Conservation (phyloP, 2,888 invertebrate species). For the Helicoverpa assulta region DNA sequence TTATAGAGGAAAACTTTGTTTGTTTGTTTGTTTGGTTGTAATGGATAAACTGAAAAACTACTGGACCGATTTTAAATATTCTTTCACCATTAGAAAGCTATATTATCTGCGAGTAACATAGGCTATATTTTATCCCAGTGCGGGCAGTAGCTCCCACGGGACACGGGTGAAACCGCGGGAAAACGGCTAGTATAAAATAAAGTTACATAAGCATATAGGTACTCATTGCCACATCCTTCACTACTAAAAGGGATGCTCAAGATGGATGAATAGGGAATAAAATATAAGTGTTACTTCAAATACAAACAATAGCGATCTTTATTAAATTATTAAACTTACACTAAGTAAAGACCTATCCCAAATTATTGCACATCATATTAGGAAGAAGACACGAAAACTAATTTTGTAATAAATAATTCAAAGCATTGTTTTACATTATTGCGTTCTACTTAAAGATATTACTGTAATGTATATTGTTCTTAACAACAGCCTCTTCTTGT, state of each 20-base stretch:
- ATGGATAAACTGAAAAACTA: too few relatives aligned
- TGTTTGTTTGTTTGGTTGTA: too few relatives aligned
- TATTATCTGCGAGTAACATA: too few relatives aligned
- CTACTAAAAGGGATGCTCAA: too few relatives aligned
- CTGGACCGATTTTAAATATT: too few relatives aligned
- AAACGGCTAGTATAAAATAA: background rate
- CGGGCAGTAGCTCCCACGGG: too few relatives aligned
- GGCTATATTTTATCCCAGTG: too few relatives aligned
- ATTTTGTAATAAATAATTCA: slow-evolving; percentile 67
- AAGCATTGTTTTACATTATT: slow-evolving; percentile 39
- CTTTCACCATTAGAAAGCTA: too few relatives aligned
- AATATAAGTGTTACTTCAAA: slow-evolving; percentile 28
- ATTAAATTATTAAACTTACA: slow-evolving; percentile 60
- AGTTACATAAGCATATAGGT: background rate
- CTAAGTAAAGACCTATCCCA: slow-evolving; percentile 60
- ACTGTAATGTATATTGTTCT: slow-evolving; percentile 1
- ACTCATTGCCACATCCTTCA: too few relatives aligned
- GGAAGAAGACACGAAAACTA: slow-evolving; percentile 66
- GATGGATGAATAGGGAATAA: background rate
- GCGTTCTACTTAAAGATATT: slow-evolving; percentile 38
- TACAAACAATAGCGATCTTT: slow-evolving; percentile 31
- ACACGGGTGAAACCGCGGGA: too few relatives aligned
- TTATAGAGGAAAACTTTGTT: too few relatives aligned
- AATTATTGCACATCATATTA: slow-evolving; percentile 79
- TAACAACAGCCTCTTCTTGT: slow-evolving; percentile 15